Evolutionary conservation across 1,140 invertebrate genomes (phyloP), one percentile per base, ranked within the genome.

Genomic region (Bombus polaris): DNA sequence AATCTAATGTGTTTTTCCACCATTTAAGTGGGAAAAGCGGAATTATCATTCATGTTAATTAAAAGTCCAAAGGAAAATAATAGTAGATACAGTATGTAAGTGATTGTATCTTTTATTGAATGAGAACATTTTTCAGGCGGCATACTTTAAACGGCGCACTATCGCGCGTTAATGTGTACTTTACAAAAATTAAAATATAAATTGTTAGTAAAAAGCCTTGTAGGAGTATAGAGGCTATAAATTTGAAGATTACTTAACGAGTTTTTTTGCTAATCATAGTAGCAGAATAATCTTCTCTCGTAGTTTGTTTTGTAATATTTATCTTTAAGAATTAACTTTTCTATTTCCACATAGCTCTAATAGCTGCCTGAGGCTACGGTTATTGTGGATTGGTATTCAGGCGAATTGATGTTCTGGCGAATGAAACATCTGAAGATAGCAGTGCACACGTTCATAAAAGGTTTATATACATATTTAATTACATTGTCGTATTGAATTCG

Each of bases 41-140:
- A 59, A 68, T 32, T 72, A 59, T 47, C 42, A 81, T 81, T 59
- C 28, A 32, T 22, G 15, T 13, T 65, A 65, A 65, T 65, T 65
- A 42, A 15, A 65, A 65, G 2, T 32, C 32, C 10, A 79, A 44
- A 59, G 8, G 2, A 22, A 32, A n/a, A 2, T 4, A 18, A 0
- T 79, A 66, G 15, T 79, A 15, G 10, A 15, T 25, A 57, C 37
- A 35, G 6, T 35, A 9, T 10, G 3, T 2, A 15, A 3, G 32
- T 8, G 6, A 79, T 44, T 79, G 10, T 12, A 10, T 79, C 0
- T 47, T 78, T 44, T 66, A n/a, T 78, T n/a, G 6, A 47, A 39
- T 42, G 32, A 8, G 18, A 44, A 66, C 18, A 15, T 76, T 37
- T 32, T 37, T 32, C 18, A 13, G 39, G 12, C 2, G 28, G 25